Evolutionary conservation across 2,797 vertebrate genomes (phyloP).

Genomic region (Columba guinea): DNA sequence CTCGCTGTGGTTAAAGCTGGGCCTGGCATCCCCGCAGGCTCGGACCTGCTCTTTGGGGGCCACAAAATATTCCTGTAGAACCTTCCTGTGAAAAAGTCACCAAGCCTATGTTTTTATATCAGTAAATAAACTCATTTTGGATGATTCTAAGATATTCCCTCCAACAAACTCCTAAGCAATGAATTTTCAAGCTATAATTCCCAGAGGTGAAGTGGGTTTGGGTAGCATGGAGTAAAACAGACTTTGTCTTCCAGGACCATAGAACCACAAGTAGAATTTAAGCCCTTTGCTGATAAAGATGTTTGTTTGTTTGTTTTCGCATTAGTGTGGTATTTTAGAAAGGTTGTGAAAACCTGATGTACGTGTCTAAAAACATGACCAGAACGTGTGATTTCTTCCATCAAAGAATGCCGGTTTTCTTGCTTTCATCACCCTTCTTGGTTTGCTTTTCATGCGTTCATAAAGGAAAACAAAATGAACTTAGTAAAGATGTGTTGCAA

Average conservation of each 20-base stretch:
- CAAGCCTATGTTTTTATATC: background rate
- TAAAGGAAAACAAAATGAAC: background rate
- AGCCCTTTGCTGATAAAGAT: background rate
- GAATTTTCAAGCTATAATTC: background rate
- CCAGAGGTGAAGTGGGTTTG: background rate
- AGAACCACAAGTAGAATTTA: background rate
- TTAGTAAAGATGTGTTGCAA: background rate
- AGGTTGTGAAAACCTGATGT: background rate
- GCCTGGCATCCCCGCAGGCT: background rate
- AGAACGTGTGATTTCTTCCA: background rate
- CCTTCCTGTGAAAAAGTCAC: background rate
- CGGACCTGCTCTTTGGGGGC: too few species aligned
- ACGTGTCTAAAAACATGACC: background rate
- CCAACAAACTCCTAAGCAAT: background rate
- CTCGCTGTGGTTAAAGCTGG: background rate
- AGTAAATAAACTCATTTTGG: background rate
- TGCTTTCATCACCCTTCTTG: background rate
- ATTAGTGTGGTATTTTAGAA: background rate
- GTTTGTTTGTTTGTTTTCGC: background rate
- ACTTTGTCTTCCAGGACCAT: background rate
- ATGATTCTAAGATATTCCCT: background rate
- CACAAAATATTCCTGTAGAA: background rate
- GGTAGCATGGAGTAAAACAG: background rate
- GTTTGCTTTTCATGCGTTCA: background rate
- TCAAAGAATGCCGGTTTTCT: background rate